These are phyloP conservation scores for Bellardia bayeri DNA, from an alignment of 2,888 invertebrate species.

Conservation along the genomic window DNA sequence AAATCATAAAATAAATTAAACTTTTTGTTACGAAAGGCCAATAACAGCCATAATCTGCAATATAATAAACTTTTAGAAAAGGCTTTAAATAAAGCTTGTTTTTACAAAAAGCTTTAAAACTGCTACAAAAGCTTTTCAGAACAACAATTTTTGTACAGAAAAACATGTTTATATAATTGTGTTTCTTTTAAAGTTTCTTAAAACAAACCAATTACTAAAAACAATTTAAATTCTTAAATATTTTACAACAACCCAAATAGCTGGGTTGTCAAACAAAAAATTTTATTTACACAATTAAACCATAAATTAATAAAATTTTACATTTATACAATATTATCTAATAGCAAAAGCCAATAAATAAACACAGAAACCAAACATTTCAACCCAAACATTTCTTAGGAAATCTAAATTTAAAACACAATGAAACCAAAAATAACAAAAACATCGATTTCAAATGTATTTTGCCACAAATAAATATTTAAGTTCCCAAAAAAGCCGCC, in stretches of 20 bases:
- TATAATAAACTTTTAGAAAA: too few species aligned
- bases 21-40: background rate
- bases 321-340: conserved; percentile 21
- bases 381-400: conserved; percentile 32
- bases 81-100: background rate
- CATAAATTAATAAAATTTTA: conserved; percentile 54
- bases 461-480: background rate
- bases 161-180: too few species aligned
- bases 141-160: too few species aligned
- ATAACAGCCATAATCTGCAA: too few species aligned
- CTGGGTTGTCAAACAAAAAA: too few species aligned
- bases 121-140: background rate
- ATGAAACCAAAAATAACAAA: conserved; percentile 27
- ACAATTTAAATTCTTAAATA: too few species aligned
- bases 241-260: too few species aligned
- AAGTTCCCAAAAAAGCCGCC: background rate
- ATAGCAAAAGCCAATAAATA: background rate
- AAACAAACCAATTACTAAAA: too few species aligned
- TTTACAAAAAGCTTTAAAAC: background rate
- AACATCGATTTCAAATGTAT: conserved; percentile 33
- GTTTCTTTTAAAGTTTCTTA: too few species aligned
- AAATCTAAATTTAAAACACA: conserved; percentile 43
- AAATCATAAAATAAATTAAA: background rate
- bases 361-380: background rate
- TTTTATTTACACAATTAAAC: conserved; percentile 20